phyloP scores from a whole-genome alignment of 1,140 invertebrate species.

The Leptinotarsa defecta region DNA sequence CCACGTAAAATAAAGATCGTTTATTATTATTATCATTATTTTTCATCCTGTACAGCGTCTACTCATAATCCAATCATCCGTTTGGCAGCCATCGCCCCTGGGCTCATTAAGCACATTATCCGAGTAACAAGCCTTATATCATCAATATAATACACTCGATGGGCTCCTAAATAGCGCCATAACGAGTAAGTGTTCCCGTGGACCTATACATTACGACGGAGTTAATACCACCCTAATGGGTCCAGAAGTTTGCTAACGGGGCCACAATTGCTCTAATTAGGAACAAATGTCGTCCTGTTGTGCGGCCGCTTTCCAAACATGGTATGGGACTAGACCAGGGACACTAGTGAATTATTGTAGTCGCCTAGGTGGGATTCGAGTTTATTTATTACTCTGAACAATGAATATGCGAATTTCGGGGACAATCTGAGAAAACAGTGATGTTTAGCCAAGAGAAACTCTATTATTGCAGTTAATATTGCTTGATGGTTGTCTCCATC shows the following conservation, averaged over 20 bases:
- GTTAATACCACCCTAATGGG: constrained; percentile 44
- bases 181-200: constrained; percentile 24
- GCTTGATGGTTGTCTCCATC: too few relatives aligned
- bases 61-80: too few relatives aligned
- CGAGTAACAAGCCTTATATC: constrained; percentile 14
- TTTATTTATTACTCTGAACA: too few relatives aligned
- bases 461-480: too few relatives aligned
- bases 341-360: too few relatives aligned
- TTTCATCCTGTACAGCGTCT: too few relatives aligned
- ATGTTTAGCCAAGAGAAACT: too few relatives aligned
- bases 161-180: constrained; percentile 32
- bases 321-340: neutral
- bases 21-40: too few relatives aligned
- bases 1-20: too few relatives aligned
- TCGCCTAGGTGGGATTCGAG: too few relatives aligned
- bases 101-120: constrained; percentile 14
- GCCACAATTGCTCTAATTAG: constrained; percentile 48
- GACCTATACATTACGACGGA: constrained; percentile 17
- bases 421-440: too few relatives aligned
- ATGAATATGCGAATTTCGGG: too few relatives aligned
- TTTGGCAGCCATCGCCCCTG: neutral
- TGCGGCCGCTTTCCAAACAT: neutral
- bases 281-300: constrained; percentile 44
- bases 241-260: constrained; percentile 28
- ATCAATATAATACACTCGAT: constrained; percentile 21